These are phyloP conservation scores for Cephalophus harveyi DNA, from an alignment of 2,113 vertebrate species.

Conservation along the genomic window DNA sequence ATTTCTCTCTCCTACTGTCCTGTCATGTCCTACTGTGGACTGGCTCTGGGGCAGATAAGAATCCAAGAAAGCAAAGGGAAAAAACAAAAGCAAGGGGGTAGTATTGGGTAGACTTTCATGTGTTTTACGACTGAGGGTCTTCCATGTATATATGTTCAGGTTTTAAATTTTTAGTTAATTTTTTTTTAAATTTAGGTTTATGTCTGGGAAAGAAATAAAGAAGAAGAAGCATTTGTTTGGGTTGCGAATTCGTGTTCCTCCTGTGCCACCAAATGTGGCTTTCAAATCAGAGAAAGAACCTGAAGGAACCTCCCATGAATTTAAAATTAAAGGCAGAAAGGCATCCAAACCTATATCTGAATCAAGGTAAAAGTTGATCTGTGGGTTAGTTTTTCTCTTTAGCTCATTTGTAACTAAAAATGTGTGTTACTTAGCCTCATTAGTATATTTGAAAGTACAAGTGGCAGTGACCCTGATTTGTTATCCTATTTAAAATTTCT, in stretches of 20 bases:
- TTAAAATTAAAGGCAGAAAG: conserved; percentile 97
- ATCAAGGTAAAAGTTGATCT: conserved; percentile 83
- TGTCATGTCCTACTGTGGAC: not conserved
- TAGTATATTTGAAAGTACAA: conserved; percentile 46
- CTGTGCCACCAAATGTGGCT: conserved; percentile 90
- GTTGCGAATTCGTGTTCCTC: conserved; percentile 95
- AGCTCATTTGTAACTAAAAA: conserved; percentile 51
- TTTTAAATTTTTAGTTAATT: conserved; percentile 59
- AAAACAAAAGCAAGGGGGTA: not conserved
- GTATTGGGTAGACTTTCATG: conserved; percentile 1
- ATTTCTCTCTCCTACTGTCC: not conserved
- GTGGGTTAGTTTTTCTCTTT: conserved; percentile 56
- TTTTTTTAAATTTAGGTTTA: conserved; percentile 88
- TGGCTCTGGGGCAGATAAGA: conserved; percentile 8
- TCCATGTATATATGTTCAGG: conserved; percentile 40
- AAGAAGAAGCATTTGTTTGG: conserved; percentile 99
- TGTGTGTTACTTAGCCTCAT: conserved; percentile 37
- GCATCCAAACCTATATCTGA: conserved; percentile 87
- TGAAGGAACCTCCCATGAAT: conserved; percentile 93
- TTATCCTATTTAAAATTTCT: not conserved
- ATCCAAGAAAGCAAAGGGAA: not conserved
- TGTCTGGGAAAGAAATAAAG: conserved; percentile 99
- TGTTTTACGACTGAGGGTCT: conserved; percentile 40
- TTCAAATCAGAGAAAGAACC: conserved; percentile 87
- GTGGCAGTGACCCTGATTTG: not conserved